Percentiles rank a stretch among this genome's conserved stretches.
Conservation (phyloP, 2,888 invertebrate genomes). For the Hemaris fuciformis region DNA sequence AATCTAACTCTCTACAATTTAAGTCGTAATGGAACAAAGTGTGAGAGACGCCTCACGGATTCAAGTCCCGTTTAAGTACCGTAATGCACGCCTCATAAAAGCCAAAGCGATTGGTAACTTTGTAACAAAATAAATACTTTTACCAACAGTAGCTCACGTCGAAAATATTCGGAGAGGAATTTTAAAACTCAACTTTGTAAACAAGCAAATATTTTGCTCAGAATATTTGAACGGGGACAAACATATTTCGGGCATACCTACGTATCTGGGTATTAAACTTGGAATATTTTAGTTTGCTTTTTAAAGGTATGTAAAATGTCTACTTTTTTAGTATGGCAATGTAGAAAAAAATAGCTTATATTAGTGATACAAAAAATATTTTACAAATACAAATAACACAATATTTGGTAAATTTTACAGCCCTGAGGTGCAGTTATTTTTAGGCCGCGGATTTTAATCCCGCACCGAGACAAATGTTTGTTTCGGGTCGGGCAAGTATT, state of each 20-base stretch:
- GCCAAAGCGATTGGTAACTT: neutral
- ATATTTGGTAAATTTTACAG: too few species aligned
- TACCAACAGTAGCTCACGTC: neutral
- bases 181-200: neutral
- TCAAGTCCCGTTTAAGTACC: neutral
- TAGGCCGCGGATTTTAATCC: too few species aligned
- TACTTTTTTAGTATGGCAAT: neutral
- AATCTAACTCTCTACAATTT: too few species aligned
- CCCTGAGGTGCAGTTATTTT: too few species aligned
- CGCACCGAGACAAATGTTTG: too few species aligned
- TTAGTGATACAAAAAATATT: too few species aligned
- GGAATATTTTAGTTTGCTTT: neutral
- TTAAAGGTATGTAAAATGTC: neutral
- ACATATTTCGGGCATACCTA: neutral
- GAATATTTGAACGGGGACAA: neutral
- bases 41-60: neutral
- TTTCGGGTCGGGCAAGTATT: too few species aligned
- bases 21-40: too few species aligned
- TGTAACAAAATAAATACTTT: neutral
- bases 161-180: neutral
- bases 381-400: too few species aligned
- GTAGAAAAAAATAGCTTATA: neutral
- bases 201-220: neutral
- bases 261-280: neutral
- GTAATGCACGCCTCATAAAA: neutral